Percentiles rank a stretch among this genome's conserved stretches.
Conservation (phyloP, 2,113 vertebrate genomes). For the Astur gentilis region DNA sequence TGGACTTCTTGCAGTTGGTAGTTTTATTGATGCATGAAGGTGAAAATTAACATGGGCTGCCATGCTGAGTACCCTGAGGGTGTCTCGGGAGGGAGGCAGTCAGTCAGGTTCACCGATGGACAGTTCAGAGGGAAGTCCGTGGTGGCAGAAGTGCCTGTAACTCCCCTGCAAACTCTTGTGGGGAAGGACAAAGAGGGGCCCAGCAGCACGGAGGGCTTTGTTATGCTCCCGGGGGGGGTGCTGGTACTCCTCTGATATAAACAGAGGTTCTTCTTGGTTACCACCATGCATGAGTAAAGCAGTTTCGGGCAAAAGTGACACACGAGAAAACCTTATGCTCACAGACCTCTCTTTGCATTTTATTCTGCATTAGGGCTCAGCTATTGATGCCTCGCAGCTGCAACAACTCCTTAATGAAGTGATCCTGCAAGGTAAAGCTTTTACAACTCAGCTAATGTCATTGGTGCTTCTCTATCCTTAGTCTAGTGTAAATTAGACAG, state of each 20-base stretch:
- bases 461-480: not conserved
- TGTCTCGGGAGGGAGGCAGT: not conserved
- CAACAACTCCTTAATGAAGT: constrained; percentile 73
- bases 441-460: not conserved
- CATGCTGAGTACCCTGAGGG: not conserved
- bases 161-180: not conserved
- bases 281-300: not conserved
- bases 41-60: not conserved
- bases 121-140: not conserved
- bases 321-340: not conserved
- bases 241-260: not conserved
- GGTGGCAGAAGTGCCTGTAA: not conserved
- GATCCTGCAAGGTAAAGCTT: constrained; percentile 65
- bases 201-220: fast-evolving
- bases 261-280: not conserved
- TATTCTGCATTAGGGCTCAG: constrained; percentile 30
- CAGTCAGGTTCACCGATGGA: not conserved
- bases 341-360: not conserved
- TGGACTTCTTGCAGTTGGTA: constrained; percentile 38
- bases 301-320: not conserved
- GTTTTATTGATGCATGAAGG: not conserved
- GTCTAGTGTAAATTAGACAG: not conserved
- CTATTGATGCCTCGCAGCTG: constrained; percentile 66
- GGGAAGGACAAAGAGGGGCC: not conserved
- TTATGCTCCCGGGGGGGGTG: fast-evolving